These are phyloP conservation scores for Macrotrachela quadricornifera DNA, from an alignment of 1,140 invertebrate genomes.

Conservation along the genomic window DNA sequence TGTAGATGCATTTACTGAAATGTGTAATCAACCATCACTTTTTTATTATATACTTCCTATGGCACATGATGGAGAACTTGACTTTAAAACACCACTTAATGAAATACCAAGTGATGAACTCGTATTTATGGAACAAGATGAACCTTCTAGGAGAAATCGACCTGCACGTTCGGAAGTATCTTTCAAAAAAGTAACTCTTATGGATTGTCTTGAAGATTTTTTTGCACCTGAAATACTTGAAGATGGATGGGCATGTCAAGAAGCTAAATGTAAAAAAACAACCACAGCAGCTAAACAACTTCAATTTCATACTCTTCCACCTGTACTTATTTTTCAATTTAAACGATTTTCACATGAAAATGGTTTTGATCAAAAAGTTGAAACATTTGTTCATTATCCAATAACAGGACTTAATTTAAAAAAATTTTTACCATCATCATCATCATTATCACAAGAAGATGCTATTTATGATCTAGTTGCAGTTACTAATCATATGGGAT, in stretches of 20 bases:
- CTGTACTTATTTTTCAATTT: conserved; percentile 31
- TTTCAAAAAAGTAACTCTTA: conserved; percentile 19
- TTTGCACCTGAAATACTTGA: conserved; percentile 36
- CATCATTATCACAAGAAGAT: neutral
- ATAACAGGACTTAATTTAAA: neutral
- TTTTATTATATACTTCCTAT: no score
- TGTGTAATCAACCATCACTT: no score
- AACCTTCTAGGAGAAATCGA: neutral
- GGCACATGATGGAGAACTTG: no score
- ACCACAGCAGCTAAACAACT: conserved; percentile 32
- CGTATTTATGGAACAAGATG: conserved; percentile 10
- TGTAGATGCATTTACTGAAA: no score
- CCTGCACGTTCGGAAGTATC: no score
- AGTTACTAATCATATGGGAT: neutral
- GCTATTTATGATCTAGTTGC: neutral
- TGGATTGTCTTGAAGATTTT: conserved; percentile 34
- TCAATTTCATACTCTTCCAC: conserved; percentile 28
- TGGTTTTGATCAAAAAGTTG: neutral
- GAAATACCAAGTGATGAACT: no score
- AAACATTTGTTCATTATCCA: neutral
- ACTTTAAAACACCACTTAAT: no score
- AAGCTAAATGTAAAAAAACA: conserved; percentile 29
- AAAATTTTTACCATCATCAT: neutral
- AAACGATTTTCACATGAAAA: conserved; percentile 33
- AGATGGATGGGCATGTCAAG: conserved; percentile 33